These are phyloP conservation scores for Chymomyza caudatula DNA, from an alignment of 2,888 invertebrate species.

Conservation along the genomic window DNA sequence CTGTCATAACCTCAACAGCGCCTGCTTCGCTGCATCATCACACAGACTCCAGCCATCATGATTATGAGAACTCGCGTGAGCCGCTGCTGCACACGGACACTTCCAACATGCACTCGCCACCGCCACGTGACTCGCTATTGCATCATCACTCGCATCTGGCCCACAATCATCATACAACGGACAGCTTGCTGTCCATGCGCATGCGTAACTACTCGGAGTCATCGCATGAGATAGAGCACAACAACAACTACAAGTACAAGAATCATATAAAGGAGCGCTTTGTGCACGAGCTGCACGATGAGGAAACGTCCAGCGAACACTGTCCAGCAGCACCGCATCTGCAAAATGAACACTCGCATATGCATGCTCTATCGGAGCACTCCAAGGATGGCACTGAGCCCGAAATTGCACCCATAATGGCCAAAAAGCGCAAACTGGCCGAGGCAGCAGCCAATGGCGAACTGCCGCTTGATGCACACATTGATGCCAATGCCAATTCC, in stretches of 20 bases:
- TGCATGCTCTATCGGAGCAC: conserved; percentile 74
- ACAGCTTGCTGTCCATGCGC: conserved; percentile 70
- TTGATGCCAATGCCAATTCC: conserved; percentile 35
- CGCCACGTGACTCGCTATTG: conserved; percentile 67
- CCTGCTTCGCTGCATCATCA: conserved; percentile 73
- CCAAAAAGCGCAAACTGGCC: conserved; percentile 75
- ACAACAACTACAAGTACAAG: conserved; percentile 92
- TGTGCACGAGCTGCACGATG: conserved; percentile 79
- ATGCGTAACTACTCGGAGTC: conserved; percentile 78
- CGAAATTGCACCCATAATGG: conserved; percentile 75
- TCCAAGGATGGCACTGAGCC: conserved; percentile 77
- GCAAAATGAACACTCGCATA: conserved; percentile 75
- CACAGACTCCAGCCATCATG: conserved; percentile 77
- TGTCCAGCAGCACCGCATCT: conserved; percentile 67
- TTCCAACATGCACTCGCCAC: conserved; percentile 75
- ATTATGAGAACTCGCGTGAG: conserved; percentile 76
- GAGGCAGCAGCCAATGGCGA: conserved; percentile 57
- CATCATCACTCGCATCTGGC: conserved; percentile 49
- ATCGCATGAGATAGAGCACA: conserved; percentile 78
- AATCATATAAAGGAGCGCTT: conserved; percentile 95
- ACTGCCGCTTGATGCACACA: conserved; percentile 36
- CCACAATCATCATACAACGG: conserved; percentile 66
- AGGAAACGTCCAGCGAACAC: conserved; percentile 78
- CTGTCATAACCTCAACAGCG: conserved; percentile 78
- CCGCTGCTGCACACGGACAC: conserved; percentile 75